Evolutionary conservation across 2,888 invertebrate genomes (phyloP).

Genomic region (Pemphredon lugubris): DNA sequence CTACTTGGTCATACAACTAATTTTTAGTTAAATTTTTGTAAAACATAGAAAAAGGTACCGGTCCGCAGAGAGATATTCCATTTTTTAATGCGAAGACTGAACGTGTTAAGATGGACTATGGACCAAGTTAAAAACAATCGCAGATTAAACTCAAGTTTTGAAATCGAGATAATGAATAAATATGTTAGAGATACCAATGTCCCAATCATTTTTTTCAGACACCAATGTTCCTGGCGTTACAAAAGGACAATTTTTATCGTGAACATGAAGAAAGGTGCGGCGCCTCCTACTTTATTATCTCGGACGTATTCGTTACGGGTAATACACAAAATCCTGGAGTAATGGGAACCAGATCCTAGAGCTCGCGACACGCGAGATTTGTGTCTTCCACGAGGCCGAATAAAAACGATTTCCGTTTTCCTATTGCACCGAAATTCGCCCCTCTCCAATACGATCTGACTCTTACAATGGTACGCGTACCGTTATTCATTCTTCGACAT

Average conservation of each 20-base stretch:
- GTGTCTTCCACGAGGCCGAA: constrained; percentile 54
- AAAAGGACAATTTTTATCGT: constrained; percentile 24
- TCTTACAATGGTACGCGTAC: constrained; percentile 27
- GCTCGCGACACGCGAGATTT: constrained; percentile 54
- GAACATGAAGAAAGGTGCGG: constrained; percentile 41
- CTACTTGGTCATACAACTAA: too few species aligned
- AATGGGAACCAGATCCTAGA: constrained; percentile 59
- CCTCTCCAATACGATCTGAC: constrained; percentile 44
- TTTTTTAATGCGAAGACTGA: too few species aligned
- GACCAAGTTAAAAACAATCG: too few species aligned
- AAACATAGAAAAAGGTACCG: too few species aligned
- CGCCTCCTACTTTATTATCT: constrained; percentile 47
- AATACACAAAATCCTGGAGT: constrained; percentile 59
- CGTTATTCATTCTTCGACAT: constrained; percentile 28
- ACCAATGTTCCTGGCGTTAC: constrained; percentile 3
- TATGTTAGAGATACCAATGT: neutral
- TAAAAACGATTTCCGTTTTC: constrained; percentile 53
- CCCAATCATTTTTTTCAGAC: too few species aligned
- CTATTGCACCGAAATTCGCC: constrained; percentile 19
- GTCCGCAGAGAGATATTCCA: too few species aligned
- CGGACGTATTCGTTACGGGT: constrained; percentile 60
- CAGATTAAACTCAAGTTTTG: too few species aligned
- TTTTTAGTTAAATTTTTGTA: too few species aligned
- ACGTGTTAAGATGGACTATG: too few species aligned
- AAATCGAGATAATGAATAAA: too few species aligned